phyloP scores from a whole-genome alignment of 1,140 invertebrate species.

The Euwallacea fornicatus region DNA sequence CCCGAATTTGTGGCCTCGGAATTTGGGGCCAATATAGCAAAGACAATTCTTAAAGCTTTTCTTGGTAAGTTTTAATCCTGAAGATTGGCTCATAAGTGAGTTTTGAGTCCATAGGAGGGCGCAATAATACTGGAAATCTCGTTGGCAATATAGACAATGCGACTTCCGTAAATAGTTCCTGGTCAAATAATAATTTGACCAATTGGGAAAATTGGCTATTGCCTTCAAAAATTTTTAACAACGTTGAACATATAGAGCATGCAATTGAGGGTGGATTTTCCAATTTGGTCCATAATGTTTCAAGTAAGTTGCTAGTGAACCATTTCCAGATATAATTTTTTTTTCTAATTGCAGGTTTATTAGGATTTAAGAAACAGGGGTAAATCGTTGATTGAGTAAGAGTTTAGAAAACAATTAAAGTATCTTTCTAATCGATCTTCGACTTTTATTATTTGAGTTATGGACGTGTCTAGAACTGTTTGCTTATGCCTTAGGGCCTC shows the following conservation, averaged over 20 bases:
- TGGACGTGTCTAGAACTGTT: too few species aligned
- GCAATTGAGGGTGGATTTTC: constrained; percentile 6
- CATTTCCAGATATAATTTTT: background rate
- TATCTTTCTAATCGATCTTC: too few species aligned
- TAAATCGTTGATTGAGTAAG: background rate
- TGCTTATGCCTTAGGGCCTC: too few species aligned
- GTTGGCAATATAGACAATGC: background rate
- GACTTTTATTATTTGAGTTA: too few species aligned
- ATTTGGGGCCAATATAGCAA: too few species aligned
- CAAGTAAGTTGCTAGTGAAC: constrained; percentile 5
- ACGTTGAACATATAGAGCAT: constrained; percentile 4
- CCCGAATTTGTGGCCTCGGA: too few species aligned
- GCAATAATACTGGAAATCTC: background rate
- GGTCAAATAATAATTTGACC: too few species aligned
- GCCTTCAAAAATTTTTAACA: background rate
- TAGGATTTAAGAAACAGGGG: background rate
- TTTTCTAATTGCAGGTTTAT: constrained; percentile 3
- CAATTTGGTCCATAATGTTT: background rate
- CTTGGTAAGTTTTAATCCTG: too few species aligned
- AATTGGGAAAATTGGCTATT: constrained; percentile 10
- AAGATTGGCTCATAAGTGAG: too few species aligned
- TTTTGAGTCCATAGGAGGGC: background rate
- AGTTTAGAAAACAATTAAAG: too few species aligned
- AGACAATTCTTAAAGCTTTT: too few species aligned
- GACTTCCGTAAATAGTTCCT: background rate